Percentiles rank a stretch among this genome's conserved stretches.
phyloP scores from a whole-genome alignment of 2,113 vertebrate species.

The Pachycephala philippinensis region DNA sequence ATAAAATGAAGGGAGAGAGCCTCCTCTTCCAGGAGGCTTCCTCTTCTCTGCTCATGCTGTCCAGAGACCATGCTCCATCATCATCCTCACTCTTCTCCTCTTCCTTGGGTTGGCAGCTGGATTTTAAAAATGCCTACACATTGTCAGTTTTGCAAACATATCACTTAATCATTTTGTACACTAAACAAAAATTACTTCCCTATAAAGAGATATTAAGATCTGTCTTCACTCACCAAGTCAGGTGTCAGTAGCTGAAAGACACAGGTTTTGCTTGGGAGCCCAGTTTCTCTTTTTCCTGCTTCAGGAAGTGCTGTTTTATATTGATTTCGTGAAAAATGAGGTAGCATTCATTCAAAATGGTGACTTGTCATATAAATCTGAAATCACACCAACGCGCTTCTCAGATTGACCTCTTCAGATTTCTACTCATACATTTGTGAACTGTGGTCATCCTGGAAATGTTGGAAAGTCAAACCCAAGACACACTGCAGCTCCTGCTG shows the following conservation, averaged over 20 bases:
- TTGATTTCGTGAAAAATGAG: neutral
- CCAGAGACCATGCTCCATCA: neutral
- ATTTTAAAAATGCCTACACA: neutral
- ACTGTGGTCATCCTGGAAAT: neutral
- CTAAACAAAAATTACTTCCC: neutral
- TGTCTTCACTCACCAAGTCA: neutral
- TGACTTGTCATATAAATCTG: neutral
- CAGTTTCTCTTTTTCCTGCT: neutral
- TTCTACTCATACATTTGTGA: neutral
- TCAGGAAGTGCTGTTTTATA: neutral
- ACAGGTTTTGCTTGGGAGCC: neutral
- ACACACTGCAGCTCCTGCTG: neutral
- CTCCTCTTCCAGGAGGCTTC: neutral
- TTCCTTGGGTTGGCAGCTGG: neutral
- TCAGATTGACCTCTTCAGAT: neutral
- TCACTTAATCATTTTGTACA: neutral
- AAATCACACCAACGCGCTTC: neutral
- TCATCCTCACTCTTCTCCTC: neutral
- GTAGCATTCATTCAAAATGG: neutral
- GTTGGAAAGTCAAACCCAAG: neutral
- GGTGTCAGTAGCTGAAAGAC: neutral
- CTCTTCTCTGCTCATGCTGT: neutral
- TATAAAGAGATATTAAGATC: neutral
- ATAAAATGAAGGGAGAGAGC: neutral
- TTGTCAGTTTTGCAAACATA: neutral